These are phyloP conservation scores for Chrysaora quinquecirrha DNA, from an alignment of 30 jellyfish, hydroid and myxozoan species.

Conservation along the genomic window DNA sequence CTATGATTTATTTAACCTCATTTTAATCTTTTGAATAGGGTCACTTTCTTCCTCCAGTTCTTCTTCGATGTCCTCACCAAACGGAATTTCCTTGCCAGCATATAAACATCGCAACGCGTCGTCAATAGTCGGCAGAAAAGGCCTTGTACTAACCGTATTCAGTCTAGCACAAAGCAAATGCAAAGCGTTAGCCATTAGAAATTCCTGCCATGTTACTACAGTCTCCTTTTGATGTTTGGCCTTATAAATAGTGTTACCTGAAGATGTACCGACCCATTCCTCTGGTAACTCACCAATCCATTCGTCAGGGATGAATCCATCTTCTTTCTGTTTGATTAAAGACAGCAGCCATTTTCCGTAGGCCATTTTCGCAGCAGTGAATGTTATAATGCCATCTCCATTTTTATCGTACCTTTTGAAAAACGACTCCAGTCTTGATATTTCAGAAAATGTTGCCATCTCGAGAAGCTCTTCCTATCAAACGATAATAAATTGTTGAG, in stretches of 20 bases:
- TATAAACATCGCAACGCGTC: slow-evolving; percentile 26
- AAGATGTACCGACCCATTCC: slow-evolving; percentile 26
- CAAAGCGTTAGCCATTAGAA: slow-evolving; percentile 38
- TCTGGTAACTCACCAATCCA: slow-evolving; percentile 66
- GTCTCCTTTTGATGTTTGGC: slow-evolving; percentile 7
- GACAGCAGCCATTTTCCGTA: slow-evolving; percentile 61
- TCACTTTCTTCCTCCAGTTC: slow-evolving; percentile 4
- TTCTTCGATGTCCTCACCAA: neutral
- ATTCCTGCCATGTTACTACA: slow-evolving; percentile 44
- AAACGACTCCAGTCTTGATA: slow-evolving; percentile 35
- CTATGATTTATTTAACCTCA: slow-evolving; percentile 3
- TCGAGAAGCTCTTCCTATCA: slow-evolving; percentile 13
- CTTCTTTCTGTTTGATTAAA: slow-evolving; percentile 10
- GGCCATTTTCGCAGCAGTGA: slow-evolving; percentile 42
- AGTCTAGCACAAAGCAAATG: slow-evolving; percentile 60
- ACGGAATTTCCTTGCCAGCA: neutral
- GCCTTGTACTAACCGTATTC: slow-evolving; percentile 45
- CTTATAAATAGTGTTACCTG: neutral
- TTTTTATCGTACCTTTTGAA: slow-evolving; percentile 27
- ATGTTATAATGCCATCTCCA: slow-evolving; percentile 15
- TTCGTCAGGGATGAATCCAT: slow-evolving; percentile 3
- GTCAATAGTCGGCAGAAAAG: slow-evolving; percentile 49
- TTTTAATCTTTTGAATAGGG: slow-evolving; percentile 22
- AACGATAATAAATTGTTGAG: no score
- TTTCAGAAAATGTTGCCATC: slow-evolving; percentile 39